Percentiles rank a stretch among this genome's conserved stretches.
These are phyloP conservation scores for Lethenteron camtschaticum DNA, from an alignment of 2,113 vertebrate genomes.

Conservation along the genomic window DNA sequence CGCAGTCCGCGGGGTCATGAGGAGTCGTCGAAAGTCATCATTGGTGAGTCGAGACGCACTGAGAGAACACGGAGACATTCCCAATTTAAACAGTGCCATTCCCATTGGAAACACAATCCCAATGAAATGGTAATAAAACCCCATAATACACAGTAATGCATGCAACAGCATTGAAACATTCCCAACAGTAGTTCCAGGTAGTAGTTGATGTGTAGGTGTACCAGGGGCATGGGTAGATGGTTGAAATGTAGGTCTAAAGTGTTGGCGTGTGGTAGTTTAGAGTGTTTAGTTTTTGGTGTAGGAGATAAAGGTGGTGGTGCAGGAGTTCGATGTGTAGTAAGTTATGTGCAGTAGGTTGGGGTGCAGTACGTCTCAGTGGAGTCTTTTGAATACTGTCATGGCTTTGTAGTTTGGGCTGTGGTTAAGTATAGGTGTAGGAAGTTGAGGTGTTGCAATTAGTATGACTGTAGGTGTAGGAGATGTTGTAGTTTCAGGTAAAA, in stretches of 20 bases:
- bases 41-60: constrained; percentile 81
- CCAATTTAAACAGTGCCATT: background rate
- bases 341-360: too few species aligned
- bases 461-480: background rate
- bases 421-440: background rate
- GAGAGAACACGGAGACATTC: background rate
- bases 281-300: too few species aligned
- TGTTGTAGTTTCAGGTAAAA: background rate
- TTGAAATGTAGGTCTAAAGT: too few species aligned
- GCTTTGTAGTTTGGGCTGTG: background rate
- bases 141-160: background rate
- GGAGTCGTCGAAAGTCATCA: constrained; percentile 87
- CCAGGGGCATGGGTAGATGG: too few species aligned
- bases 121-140: background rate
- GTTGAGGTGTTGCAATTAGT: background rate
- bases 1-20: constrained; percentile 73
- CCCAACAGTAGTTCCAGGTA: background rate
- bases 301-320: too few species aligned
- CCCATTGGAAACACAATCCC: background rate
- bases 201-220: too few species aligned
- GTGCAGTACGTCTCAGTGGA: too few species aligned
- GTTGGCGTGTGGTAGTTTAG: too few species aligned
- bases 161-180: background rate
- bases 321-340: too few species aligned
- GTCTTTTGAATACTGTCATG: too few species aligned